These are phyloP conservation scores for Ectemnius lituratus DNA, from an alignment of 2,888 invertebrate genomes.

Conservation along the genomic window DNA sequence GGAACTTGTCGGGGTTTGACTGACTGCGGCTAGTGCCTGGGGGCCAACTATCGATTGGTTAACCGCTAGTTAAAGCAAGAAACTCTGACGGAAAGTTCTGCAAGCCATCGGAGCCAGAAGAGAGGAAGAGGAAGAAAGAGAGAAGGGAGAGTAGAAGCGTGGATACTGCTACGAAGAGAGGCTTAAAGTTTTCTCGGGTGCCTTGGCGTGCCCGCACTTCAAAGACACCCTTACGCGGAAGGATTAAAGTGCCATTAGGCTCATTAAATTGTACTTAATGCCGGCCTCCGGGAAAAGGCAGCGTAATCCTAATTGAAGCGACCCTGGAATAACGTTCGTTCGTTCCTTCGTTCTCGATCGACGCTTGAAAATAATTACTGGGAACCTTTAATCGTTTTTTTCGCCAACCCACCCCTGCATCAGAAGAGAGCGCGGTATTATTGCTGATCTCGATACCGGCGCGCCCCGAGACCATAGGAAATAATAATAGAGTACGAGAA, in stretches of 20 bases:
- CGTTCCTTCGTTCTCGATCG: constrained; percentile 14
- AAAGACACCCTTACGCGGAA: constrained; percentile 39
- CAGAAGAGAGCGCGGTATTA: constrained; percentile 16
- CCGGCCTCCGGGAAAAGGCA: constrained; percentile 29
- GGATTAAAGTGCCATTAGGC: constrained; percentile 62
- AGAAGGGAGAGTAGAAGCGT: too few species aligned
- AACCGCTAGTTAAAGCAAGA: constrained; percentile 31
- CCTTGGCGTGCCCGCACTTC: constrained; percentile 21
- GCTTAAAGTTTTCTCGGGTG: constrained; percentile 38
- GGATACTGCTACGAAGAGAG: background rate
- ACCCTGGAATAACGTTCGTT: constrained; percentile 33
- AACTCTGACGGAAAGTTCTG: constrained; percentile 45
- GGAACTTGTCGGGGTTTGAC: constrained; percentile 29
- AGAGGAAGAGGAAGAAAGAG: background rate
- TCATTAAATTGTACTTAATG: constrained; percentile 58
- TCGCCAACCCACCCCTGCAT: constrained; percentile 12
- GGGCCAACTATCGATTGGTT: constrained; percentile 32
- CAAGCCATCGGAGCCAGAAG: background rate
- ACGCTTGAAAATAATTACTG: constrained; percentile 47
- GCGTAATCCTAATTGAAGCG: constrained; percentile 48
- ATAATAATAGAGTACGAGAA: constrained; percentile 29
- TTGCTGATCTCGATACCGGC: constrained; percentile 26
- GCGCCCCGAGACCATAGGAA: background rate
- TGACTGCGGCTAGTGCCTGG: constrained; percentile 26
- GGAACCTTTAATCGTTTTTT: constrained; percentile 37